Conservation (phyloP, 92 coral and sea anemone species). For the Epizoanthus illoricatus region DNA sequence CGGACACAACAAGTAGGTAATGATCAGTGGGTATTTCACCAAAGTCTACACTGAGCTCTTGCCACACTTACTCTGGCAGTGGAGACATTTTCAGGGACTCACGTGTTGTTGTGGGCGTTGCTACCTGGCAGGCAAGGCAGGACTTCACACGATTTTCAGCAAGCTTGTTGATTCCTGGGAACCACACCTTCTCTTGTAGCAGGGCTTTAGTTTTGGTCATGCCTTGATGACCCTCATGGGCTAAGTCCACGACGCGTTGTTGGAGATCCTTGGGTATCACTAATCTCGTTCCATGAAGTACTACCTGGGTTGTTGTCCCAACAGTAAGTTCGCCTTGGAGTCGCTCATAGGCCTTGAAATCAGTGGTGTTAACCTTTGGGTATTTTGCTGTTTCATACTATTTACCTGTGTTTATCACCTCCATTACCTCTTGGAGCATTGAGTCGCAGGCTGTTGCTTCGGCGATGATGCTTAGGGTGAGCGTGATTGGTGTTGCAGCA, state of each 20-base stretch:
- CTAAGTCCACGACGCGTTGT: too few relatives aligned
- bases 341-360: conserved; percentile 1
- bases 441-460: not conserved
- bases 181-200: not conserved
- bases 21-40: too few relatives aligned
- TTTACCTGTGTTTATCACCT: not conserved
- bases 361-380: not conserved
- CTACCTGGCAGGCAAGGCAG: conserved; percentile 22
- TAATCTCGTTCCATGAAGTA: conserved; percentile 51
- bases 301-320: not conserved
- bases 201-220: conserved; percentile 54
- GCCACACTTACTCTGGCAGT: conserved; percentile 17
- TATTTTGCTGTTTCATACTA: not conserved
- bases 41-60: not conserved
- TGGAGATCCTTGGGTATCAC: conserved; percentile 55
- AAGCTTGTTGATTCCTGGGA: conserved; percentile 13
- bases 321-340: not conserved
- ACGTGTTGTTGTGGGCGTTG: conserved; percentile 29
- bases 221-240: conserved; percentile 38
- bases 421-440: conserved; percentile 5
- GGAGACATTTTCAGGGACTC: conserved; percentile 31
- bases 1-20: too few relatives aligned
- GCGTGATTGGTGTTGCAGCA: conserved; percentile 4
- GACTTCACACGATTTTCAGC: conserved; percentile 13
- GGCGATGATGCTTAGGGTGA: not conserved